These are phyloP conservation scores for Leptinotarsa texana DNA, from an alignment of 1,140 invertebrate genomes.

Conservation along the genomic window DNA sequence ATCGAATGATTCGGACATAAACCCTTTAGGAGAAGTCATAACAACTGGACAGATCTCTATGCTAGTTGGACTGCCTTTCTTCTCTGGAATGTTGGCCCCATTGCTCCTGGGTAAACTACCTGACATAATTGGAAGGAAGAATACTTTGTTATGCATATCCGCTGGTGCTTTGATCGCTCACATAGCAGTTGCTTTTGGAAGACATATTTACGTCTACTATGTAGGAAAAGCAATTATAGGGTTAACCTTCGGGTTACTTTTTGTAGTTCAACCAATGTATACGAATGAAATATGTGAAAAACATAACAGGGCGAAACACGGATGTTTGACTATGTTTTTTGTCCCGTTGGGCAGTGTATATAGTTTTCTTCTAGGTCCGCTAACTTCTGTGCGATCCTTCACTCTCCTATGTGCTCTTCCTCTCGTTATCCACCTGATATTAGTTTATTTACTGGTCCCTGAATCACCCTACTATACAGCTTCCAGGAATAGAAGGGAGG, in stretches of 20 bases:
- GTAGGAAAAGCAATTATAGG: not conserved
- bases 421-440: conserved; percentile 2
- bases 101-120: not conserved
- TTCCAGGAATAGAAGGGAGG: not conserved
- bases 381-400: not conserved
- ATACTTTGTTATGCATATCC: not conserved
- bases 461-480: not conserved
- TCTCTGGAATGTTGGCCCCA: not conserved
- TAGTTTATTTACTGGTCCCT: not conserved
- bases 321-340: conserved; percentile 68
- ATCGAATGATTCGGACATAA: conserved; percentile 13
- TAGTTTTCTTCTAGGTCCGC: conserved; percentile 64
- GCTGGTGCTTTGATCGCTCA: not conserved
- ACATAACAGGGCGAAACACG: conserved; percentile 31
- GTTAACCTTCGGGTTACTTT: not conserved
- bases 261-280: conserved; percentile 3
- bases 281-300: conserved; percentile 11
- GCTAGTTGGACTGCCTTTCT: not conserved
- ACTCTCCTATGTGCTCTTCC: not conserved
- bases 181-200: not conserved
- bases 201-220: not conserved
- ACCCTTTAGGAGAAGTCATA: conserved; percentile 14
- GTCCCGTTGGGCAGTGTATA: conserved; percentile 35
- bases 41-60: conserved; percentile 5
- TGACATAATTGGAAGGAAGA: conserved; percentile 18